A percentile compares a stretch with the other conserved stretches of the same genome.
Conservation (phyloP, 2,113 vertebrate species). For the Loxodonta africana region DNA sequence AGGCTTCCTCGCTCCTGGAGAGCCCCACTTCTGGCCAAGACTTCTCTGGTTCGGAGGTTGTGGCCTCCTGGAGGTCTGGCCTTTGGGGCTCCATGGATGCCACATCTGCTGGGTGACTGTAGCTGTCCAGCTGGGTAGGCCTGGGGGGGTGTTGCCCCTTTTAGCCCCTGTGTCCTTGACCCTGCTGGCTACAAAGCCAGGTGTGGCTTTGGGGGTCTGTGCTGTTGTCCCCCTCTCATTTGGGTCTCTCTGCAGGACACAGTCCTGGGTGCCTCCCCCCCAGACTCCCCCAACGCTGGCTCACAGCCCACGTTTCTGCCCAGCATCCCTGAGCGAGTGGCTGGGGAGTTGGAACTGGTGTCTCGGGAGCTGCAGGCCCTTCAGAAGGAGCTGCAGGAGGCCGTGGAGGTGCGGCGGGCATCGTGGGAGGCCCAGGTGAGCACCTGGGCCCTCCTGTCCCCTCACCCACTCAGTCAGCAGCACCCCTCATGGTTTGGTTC, state of each 20-base stretch:
- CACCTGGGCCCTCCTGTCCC: fast-evolving
- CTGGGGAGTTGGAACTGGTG: constrained; percentile 64
- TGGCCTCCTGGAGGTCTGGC: background rate
- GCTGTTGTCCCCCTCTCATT: background rate
- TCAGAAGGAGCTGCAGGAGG: constrained; percentile 72
- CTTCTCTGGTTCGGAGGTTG: background rate
- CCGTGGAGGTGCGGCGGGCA: background rate
- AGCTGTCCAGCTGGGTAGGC: background rate
- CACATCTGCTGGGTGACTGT: background rate
- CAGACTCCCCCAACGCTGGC: background rate
- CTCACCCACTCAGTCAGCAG: background rate
- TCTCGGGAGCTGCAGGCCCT: constrained; percentile 73
- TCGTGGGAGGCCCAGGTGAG: constrained; percentile 84
- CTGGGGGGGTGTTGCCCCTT: background rate
- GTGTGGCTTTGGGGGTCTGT: fast-evolving
- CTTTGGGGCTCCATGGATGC: background rate
- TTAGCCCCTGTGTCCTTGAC: constrained; percentile 3
- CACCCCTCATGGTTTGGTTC: background rate
- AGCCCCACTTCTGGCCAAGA: no score
- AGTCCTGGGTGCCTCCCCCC: constrained; percentile 78
- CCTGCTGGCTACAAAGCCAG: background rate
- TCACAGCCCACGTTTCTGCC: background rate
- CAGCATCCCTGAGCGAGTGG: background rate
- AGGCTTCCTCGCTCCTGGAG: background rate
- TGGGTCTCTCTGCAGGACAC: constrained; percentile 85